A percentile compares a stretch with the other conserved stretches of the same genome.
Evolutionary conservation across 2,888 invertebrate species (phyloP).

Genomic region (Eristalis intricaria): DNA sequence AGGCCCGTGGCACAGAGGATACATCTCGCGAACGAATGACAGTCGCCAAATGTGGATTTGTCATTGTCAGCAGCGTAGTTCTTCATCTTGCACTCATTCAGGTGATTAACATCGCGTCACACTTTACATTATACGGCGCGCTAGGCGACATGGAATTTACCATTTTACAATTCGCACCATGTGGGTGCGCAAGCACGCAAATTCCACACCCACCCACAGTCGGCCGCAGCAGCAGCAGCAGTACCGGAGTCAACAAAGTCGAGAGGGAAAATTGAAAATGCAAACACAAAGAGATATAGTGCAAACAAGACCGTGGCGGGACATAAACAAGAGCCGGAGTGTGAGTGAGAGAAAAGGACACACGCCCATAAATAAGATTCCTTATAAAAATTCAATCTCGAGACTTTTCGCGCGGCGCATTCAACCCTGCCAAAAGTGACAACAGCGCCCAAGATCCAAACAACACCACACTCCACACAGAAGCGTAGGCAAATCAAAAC

Average conservation of each 20-base stretch:
- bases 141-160: conserved; percentile 69
- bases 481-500: conserved; percentile 73
- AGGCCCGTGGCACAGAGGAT: conserved; percentile 20
- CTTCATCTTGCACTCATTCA: conserved; percentile 77
- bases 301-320: conserved; percentile 14
- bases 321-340: not conserved
- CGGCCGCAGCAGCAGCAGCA: conserved; percentile 27
- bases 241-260: conserved; percentile 69
- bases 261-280: conserved; percentile 56
- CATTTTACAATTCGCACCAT: conserved; percentile 55
- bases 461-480: conserved; percentile 72
- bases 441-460: conserved; percentile 72
- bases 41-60: conserved; percentile 78
- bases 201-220: conserved; percentile 50
- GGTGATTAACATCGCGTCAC: conserved; percentile 79
- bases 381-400: conserved; percentile 72
- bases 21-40: conserved; percentile 63
- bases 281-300: conserved; percentile 51
- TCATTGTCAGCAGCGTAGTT: conserved; percentile 81
- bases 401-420: conserved; percentile 65
- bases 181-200: conserved; percentile 59
- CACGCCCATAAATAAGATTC: conserved; percentile 71
- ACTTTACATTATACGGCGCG: conserved; percentile 68
- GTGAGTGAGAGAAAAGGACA: conserved; percentile 41
- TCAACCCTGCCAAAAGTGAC: conserved; percentile 55